Conservation (phyloP, 1,140 invertebrate species). For the Pseudomyrmex cubaensis region DNA sequence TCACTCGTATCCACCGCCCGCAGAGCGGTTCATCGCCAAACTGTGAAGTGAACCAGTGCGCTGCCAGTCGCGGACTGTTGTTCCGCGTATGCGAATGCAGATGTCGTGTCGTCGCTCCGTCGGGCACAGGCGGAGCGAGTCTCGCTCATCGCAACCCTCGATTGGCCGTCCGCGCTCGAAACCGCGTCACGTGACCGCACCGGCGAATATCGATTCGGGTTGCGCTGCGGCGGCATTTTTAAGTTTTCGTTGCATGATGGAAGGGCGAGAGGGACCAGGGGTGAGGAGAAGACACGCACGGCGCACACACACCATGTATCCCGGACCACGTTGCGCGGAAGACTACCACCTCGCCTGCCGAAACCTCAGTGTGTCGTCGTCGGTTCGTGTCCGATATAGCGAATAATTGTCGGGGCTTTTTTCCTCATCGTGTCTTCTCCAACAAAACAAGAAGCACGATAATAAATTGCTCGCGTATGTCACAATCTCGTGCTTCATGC, state of each 20-base stretch:
- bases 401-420: slow-evolving; percentile 14
- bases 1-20: slow-evolving; percentile 71
- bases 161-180: slow-evolving; percentile 84
- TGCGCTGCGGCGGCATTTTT: slow-evolving; percentile 91
- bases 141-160: slow-evolving; percentile 35
- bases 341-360: slow-evolving; percentile 35
- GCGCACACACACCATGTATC: slow-evolving; percentile 63
- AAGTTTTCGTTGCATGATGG: slow-evolving; percentile 86
- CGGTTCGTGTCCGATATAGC: slow-evolving; percentile 19
- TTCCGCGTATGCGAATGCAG: slow-evolving; percentile 76
- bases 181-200: slow-evolving; percentile 87
- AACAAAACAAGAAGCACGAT: no score
- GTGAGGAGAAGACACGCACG: slow-evolving; percentile 42
- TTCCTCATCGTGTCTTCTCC: no score
- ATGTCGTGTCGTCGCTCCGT: slow-evolving; percentile 79
- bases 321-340: slow-evolving; percentile 81
- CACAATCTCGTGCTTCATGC: no score
- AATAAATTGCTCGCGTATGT: no score
- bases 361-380: slow-evolving; percentile 35
- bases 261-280: slow-evolving; percentile 69
- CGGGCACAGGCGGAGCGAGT: slow-evolving; percentile 62
- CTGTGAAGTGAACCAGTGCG: slow-evolving; percentile 75
- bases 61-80: slow-evolving; percentile 83
- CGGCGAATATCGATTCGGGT: slow-evolving; percentile 90
- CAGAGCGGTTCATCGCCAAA: slow-evolving; percentile 74